phyloP scores from a whole-genome alignment of 2,113 vertebrate species.

The Suncus etruscus region DNA sequence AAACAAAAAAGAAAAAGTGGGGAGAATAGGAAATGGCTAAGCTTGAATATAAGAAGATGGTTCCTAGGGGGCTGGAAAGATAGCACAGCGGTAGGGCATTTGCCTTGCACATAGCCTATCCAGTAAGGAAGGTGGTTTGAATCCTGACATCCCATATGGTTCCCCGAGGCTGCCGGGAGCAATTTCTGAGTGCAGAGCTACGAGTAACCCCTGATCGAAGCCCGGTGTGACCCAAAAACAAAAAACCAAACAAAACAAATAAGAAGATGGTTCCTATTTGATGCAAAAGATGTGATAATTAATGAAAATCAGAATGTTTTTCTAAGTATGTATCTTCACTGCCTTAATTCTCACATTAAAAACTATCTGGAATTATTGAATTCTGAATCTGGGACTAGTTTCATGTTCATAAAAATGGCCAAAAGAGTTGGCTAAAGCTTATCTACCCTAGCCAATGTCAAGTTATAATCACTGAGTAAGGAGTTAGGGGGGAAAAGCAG shows the following conservation, averaged over 20 bases:
- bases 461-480: background rate
- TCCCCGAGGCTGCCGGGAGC: no score
- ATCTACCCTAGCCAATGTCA: background rate
- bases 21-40: background rate
- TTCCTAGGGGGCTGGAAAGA: background rate
- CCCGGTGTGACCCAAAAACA: no score
- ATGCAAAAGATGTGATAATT: background rate
- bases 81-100: no score
- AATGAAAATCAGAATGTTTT: background rate
- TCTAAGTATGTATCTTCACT: background rate
- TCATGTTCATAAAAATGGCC: background rate
- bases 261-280: no score
- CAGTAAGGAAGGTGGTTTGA: no score
- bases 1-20: no score
- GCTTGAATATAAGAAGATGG: background rate
- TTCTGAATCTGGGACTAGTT: conserved; percentile 2
- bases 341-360: background rate
- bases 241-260: no score
- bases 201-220: no score
- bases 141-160: no score
- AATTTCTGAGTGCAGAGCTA: no score
- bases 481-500: background rate
- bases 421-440: background rate
- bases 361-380: background rate
- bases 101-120: no score